Percentiles rank a stretch among this genome's conserved stretches.
phyloP scores from a whole-genome alignment of 2,113 vertebrate genomes.

The Chaenogobius annularis region DNA sequence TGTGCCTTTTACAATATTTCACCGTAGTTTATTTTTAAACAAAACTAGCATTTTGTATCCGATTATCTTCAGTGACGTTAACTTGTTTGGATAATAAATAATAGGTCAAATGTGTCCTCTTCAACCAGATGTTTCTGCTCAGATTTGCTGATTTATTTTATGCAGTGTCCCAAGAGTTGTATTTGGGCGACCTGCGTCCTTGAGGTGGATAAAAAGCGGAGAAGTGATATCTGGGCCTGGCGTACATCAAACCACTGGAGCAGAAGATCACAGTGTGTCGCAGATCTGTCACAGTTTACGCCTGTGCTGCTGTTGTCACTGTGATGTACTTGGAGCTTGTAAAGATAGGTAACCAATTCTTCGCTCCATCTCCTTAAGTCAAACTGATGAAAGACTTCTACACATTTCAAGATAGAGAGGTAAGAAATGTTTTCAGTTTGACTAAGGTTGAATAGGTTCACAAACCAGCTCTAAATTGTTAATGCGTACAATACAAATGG shows the following conservation, averaged over 20 bases:
- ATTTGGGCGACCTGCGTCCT: not conserved
- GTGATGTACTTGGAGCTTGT: conserved; percentile 3
- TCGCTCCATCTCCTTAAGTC: conserved; percentile 2
- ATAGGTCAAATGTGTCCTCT: not conserved
- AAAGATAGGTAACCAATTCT: conserved; percentile 5
- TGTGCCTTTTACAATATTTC: no score
- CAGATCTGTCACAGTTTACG: conserved; percentile 6
- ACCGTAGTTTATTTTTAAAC: no score
- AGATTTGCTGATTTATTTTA: not conserved
- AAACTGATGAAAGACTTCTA: not conserved
- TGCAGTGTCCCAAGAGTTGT: not conserved
- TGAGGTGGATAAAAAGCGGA: conserved; percentile 9
- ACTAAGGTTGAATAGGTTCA: not conserved
- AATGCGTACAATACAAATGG: no score
- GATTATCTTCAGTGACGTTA: no score
- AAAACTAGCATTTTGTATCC: no score
- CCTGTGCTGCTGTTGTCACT: not conserved
- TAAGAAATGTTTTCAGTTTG: not conserved
- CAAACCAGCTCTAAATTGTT: not conserved
- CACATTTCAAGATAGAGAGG: not conserved
- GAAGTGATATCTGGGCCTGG: not conserved
- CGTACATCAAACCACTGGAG: conserved; percentile 7
- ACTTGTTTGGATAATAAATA: no score
- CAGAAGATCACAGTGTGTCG: conserved; percentile 6
- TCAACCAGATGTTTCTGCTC: not conserved